phyloP scores from a whole-genome alignment of 2,888 invertebrate genomes.

The Limnephilus auricula region DNA sequence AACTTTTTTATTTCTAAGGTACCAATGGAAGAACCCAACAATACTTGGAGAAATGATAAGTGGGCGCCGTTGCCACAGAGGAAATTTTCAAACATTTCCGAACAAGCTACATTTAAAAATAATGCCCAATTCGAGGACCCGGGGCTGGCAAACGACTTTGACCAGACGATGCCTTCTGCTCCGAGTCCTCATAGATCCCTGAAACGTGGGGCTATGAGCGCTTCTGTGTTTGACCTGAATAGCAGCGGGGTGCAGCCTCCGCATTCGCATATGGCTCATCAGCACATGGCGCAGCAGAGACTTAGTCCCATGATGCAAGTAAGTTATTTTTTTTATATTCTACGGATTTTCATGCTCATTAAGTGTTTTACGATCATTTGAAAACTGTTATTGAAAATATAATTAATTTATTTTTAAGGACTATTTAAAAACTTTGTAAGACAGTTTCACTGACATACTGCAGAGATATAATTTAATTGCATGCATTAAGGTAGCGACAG shows the following conservation, averaged over 20 bases:
- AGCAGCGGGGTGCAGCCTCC: conserved; percentile 66
- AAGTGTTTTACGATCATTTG: not conserved
- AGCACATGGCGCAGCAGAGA: conserved; percentile 70
- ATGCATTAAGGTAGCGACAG: too few species aligned
- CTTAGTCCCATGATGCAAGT: conserved; percentile 80
- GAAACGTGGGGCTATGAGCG: conserved; percentile 75
- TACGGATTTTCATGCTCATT: not conserved
- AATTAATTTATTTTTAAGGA: not conserved
- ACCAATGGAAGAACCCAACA: conserved; percentile 33
- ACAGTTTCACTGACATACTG: not conserved
- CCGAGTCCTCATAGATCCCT: conserved; percentile 73
- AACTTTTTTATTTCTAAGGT: conserved; percentile 12
- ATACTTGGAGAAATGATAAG: conserved; percentile 58
- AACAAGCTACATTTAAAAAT: conserved; percentile 66
- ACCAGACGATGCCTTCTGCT: conserved; percentile 72
- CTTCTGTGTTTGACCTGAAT: conserved; percentile 79
- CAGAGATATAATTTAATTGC: too few species aligned
- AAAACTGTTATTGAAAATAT: not conserved
- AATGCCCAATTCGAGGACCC: conserved; percentile 65
- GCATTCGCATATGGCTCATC: conserved; percentile 70
- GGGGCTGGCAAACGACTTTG: conserved; percentile 69
- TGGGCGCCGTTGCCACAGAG: conserved; percentile 56
- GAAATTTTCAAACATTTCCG: conserved; percentile 63
- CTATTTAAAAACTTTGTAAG: not conserved
- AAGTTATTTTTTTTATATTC: conserved; percentile 61